Conservation (phyloP, 1,140 invertebrate genomes). For the Pygmarrhopalites habei region DNA sequence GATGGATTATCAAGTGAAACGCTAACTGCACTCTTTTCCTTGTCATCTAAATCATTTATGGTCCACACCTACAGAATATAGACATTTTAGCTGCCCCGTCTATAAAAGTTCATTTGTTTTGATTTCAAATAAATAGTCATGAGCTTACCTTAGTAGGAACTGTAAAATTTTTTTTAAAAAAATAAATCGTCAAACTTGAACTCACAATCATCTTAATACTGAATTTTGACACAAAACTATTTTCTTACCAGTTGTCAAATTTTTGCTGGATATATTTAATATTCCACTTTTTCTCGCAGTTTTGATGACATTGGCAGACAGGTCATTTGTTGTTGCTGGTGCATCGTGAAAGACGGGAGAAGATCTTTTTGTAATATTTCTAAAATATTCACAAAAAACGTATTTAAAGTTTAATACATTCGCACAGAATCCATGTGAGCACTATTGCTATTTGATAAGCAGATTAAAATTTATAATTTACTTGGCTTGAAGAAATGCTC, state of each 20-base stretch:
- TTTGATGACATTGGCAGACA: slow-evolving; percentile 23
- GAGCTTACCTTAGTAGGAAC: background rate
- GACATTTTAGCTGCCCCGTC: background rate
- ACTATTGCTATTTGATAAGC: too few species aligned
- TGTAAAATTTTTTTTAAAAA: slow-evolving; percentile 1
- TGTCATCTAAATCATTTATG: slow-evolving; percentile 47
- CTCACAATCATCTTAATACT: background rate
- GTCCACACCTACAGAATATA: slow-evolving; percentile 46
- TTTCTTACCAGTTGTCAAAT: slow-evolving; percentile 26
- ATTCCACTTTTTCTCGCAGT: slow-evolving; percentile 35
- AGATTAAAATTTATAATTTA: too few species aligned
- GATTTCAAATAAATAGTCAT: background rate
- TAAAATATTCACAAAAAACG: too few species aligned
- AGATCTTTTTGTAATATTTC: slow-evolving; percentile 17
- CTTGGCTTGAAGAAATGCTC: slow-evolving; percentile 24
- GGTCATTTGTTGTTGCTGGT: slow-evolving; percentile 11
- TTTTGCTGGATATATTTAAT: slow-evolving; percentile 31
- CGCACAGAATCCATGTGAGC: too few species aligned
- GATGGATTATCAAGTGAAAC: slow-evolving; percentile 46
- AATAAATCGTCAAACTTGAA: background rate
- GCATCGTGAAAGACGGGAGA: slow-evolving; percentile 28
- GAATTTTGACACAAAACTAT: background rate
- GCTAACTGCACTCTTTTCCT: slow-evolving; percentile 46
- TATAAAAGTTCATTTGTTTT: background rate
- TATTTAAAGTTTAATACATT: too few species aligned